Evolutionary conservation across 2,113 vertebrate species (phyloP), one percentile per base, ranked within the genome.

Genomic region (Xiphophorus hellerii): DNA sequence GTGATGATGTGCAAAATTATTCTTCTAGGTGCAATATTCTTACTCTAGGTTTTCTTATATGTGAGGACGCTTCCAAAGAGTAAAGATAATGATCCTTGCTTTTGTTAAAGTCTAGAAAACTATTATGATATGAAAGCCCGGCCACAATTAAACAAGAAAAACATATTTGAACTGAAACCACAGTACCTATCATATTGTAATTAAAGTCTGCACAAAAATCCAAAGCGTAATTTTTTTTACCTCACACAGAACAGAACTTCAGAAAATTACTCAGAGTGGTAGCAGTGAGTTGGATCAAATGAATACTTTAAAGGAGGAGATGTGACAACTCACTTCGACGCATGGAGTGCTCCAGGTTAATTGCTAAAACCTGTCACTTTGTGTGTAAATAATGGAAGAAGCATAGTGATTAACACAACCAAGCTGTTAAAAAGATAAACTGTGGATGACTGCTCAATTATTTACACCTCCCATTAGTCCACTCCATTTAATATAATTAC

Each of bases 401-500:
- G 64, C 25, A 28, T 20, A 5, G 66, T 78, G 58, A 79, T 88
- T 78, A 83, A 76, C 65, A 75, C 64, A 60, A 35, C 48, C 81
- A 73, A 67, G 75, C 68, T 80, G 75, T 42, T 84, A 60, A 66
- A 13, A 68, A 65, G 66, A 78, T 61, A 51, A 84, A 66, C 42
- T 54, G 62, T 58, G 25, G 31, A 62, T 48, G 54, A 75, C 60
- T 72, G 68, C 61, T 65, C 64, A 74, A 80, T 83, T 82, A 80
- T 71, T 89, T 83, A 73, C 63, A 76, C 81, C 66, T 63, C 58
- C 74, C 78, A 82, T 78, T 81, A 77, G 29, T 81, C 66, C 51
- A 54, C 27, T 64, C 78, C 58, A 58, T 76, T 51, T 62, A 42
- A 78, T 66, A 71, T 78, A 78, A 86, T 87, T 80, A 82, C 71